Conservation (phyloP, 2,797 vertebrate genomes). For the Gambelia wislizenii region DNA sequence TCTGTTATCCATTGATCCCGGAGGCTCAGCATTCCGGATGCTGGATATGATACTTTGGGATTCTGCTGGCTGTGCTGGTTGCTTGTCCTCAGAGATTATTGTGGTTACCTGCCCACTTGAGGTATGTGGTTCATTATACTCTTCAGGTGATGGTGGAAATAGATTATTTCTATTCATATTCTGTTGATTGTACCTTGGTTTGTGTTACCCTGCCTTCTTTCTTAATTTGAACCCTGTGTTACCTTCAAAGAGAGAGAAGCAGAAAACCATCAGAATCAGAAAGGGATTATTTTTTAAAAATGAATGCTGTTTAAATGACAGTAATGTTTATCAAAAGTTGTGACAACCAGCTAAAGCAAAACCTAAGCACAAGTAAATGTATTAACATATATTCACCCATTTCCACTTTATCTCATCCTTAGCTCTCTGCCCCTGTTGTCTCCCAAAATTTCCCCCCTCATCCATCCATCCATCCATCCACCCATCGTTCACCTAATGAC, state of each 20-base stretch:
- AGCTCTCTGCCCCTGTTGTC: no score
- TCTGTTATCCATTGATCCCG: background rate
- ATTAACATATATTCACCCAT: background rate
- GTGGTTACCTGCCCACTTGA: background rate
- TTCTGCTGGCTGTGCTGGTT: background rate
- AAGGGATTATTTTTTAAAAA: background rate
- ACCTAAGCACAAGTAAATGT: background rate
- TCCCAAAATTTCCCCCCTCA: no score
- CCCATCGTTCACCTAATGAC: background rate
- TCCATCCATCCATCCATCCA: background rate
- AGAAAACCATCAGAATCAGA: rapidly evolving
- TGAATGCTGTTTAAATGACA: rapidly evolving
- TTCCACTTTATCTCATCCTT: no score
- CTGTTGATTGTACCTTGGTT: background rate
- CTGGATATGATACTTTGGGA: slow-evolving; percentile 42
- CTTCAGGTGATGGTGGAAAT: background rate
- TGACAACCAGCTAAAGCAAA: background rate
- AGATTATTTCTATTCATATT: slow-evolving; percentile 63
- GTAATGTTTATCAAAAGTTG: background rate
- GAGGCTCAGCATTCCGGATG: slow-evolving; percentile 17
- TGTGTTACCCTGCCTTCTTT: background rate
- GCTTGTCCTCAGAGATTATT: slow-evolving; percentile 8
- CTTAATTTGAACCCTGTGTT: slow-evolving; percentile 23
- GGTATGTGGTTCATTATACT: slow-evolving; percentile 35
- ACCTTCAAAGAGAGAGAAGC: slow-evolving; percentile 12